Conservation (phyloP, 2,888 invertebrate species). For the Torymus aiolomorphi region DNA sequence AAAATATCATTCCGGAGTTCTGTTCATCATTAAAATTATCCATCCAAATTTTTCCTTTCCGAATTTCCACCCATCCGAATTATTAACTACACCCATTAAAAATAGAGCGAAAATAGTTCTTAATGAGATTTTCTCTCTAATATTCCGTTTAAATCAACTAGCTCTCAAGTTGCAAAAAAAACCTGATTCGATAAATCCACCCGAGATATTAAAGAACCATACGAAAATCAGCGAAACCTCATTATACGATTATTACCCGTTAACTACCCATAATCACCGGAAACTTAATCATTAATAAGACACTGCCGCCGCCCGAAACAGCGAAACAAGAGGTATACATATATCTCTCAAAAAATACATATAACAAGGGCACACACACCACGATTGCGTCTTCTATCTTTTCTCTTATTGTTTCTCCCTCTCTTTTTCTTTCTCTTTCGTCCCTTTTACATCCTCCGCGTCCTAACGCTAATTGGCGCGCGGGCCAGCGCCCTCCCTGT, state of each 20-base stretch:
- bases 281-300: conserved; percentile 13
- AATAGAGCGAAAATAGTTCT: too few species aligned
- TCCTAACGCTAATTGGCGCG: conserved; percentile 73
- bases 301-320: conserved; percentile 10
- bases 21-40: too few species aligned
- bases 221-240: conserved; percentile 36
- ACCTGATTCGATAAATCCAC: conserved; percentile 45
- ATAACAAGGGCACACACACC: conserved; percentile 34
- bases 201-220: conserved; percentile 58
- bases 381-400: conserved; percentile 11
- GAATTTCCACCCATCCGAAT: too few species aligned
- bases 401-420: conserved; percentile 32
- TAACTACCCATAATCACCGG: too few species aligned
- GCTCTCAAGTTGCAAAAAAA: too few species aligned
- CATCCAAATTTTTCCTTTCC: too few species aligned
- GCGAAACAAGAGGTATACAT: conserved; percentile 9
- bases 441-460: not conserved
- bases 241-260: not conserved
- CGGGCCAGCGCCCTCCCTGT: conserved; percentile 65
- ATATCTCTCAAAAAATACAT: conserved; percentile 12
- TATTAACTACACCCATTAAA: too few species aligned
- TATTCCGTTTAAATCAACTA: too few species aligned
- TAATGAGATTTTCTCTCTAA: too few species aligned
- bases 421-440: conserved; percentile 9
- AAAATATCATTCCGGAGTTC: too few species aligned